Conservation (phyloP, 2,113 vertebrate genomes). For the Orthonyx spaldingii region DNA sequence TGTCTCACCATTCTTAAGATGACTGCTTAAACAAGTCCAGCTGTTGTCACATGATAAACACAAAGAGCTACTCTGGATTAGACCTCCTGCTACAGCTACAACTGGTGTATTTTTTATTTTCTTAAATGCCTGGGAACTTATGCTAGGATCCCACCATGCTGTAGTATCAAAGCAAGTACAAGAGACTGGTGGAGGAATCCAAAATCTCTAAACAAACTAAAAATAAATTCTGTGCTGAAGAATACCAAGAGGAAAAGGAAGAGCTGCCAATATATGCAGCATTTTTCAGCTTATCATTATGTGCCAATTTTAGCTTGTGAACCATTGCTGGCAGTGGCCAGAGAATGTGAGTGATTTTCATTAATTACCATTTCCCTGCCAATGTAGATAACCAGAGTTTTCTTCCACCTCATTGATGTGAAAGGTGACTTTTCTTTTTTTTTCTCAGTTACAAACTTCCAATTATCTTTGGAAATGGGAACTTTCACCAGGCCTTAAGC, state of each 20-base stretch:
- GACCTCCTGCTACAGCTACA: background rate
- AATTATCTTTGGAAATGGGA: background rate
- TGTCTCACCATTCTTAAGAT: background rate
- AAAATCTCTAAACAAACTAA: background rate
- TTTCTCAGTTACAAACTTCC: background rate
- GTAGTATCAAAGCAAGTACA: background rate
- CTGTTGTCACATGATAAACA: background rate
- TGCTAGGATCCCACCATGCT: background rate
- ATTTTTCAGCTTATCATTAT: background rate
- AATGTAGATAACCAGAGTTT: slow-evolving; percentile 32
- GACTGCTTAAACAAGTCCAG: background rate
- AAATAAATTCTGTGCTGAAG: slow-evolving; percentile 20
- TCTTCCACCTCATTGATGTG: background rate
- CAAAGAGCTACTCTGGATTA: background rate
- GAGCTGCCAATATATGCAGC: slow-evolving; percentile 16
- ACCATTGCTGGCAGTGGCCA: background rate
- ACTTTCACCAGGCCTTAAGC: background rate
- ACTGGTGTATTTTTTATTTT: background rate
- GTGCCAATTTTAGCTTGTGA: slow-evolving; percentile 43
- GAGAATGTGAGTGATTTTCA: slow-evolving; percentile 13
- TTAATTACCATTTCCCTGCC: slow-evolving; percentile 41
- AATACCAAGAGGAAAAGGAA: background rate
- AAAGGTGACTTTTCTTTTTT: background rate
- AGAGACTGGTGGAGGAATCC: background rate
- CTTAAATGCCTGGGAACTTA: background rate